phyloP scores from a whole-genome alignment of 2,797 vertebrate species.

The Sebastes trivittatus region DNA sequence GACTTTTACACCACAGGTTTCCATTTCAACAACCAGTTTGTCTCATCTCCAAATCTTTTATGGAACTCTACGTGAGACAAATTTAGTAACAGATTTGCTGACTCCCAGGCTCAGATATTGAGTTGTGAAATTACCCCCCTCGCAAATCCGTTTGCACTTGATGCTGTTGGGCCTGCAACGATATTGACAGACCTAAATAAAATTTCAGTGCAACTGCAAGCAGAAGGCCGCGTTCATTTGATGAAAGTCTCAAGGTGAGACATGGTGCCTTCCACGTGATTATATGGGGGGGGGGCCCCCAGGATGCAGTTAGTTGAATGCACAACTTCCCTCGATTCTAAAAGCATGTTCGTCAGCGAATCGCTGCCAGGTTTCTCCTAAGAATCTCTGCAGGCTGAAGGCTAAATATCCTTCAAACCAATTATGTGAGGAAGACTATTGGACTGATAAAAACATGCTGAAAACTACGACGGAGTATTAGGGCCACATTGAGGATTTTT shows the following conservation, averaged over 20 bases:
- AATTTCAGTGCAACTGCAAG: constrained; percentile 12
- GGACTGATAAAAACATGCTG: not conserved
- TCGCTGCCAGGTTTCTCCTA: not conserved
- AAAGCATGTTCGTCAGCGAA: constrained; percentile 15
- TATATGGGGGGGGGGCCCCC: too few species aligned
- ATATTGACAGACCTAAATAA: constrained; percentile 42
- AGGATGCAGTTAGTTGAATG: not conserved
- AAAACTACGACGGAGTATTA: too few species aligned
- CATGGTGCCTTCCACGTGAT: not conserved
- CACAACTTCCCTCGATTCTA: not conserved
- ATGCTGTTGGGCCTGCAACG: constrained; percentile 17
- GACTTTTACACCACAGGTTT: not conserved
- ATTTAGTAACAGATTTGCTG: constrained; percentile 27
- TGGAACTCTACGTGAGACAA: constrained; percentile 17
- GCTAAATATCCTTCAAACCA: constrained; percentile 8
- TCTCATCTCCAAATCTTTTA: constrained; percentile 22
- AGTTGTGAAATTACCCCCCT: constrained; percentile 19
- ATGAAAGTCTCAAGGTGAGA: constrained; percentile 38
- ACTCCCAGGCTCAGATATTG: constrained; percentile 37
- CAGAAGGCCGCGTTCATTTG: not conserved
- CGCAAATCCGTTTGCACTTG: constrained; percentile 27
- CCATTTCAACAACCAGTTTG: constrained; percentile 1
- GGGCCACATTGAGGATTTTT: too few species aligned
- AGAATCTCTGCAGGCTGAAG: not conserved
- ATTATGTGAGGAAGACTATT: not conserved